Evolutionary conservation across 2,113 vertebrate species (phyloP), one percentile per base, ranked within the genome.

Genomic region (Podilymbus podiceps): DNA sequence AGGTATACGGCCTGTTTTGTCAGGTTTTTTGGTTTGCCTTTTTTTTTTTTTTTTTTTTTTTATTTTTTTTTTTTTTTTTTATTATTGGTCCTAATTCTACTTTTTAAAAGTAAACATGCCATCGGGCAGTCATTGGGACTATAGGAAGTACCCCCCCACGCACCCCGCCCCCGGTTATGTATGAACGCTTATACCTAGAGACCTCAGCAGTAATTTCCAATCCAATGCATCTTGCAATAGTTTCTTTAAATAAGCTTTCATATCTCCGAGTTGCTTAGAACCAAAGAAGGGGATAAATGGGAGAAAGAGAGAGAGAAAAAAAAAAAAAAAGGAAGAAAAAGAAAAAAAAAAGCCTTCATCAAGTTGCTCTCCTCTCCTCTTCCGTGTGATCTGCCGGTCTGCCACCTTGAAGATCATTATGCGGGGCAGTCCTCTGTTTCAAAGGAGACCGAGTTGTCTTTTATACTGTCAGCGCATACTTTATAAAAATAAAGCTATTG

Each of bases 401-500:
- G 88, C 42, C 79, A 30, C 66, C 90, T 46, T 44, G 74, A 77
- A 94, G 88, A 91, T 92, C 49, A 64, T 72, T 93, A 80, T 68
- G 46, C 16, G 3, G 49, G 84, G 59, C 78, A 49, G 52, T 16
- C 52, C 80, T 77, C 66, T 33, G 49, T 80, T 97, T 93, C 73
- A 95, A 94, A 93, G 60, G 93, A 87, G 79, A 91, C 69, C 18
- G 81, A 59, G 55, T 72, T 97, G 93, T 97, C 96, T 90, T 97
- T 97, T 92, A 97, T 96, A 76, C 81, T 98, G 97, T 97, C 97
- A 95, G 87, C 60, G 78, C 97, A 95, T 96, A 97, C 96, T 98
- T 98, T 96, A 97, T 97, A 95, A 98, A 98, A 98, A 97, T 94
- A 95, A 97, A 98, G 96, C 96, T 93, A 93, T 95, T 96, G 97